Conservation (phyloP, 1,140 invertebrate genomes). For the Drosophila kepulauana region DNA sequence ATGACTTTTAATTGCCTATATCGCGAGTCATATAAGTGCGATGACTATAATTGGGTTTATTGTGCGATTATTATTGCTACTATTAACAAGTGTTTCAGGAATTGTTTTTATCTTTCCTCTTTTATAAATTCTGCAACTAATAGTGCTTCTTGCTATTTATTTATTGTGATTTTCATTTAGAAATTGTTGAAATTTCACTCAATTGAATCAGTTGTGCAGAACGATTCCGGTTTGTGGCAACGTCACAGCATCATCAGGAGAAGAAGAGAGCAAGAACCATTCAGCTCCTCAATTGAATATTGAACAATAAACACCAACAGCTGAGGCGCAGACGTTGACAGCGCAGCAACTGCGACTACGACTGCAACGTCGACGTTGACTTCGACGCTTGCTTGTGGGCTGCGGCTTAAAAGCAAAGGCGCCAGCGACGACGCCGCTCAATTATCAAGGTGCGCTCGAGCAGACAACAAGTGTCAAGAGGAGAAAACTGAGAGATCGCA, state of each 20-base stretch:
- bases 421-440: constrained; percentile 44
- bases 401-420: constrained; percentile 55
- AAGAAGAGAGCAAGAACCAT: constrained; percentile 13
- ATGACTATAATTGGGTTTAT: constrained; percentile 13
- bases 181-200: constrained; percentile 50
- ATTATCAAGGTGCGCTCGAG: constrained; percentile 52
- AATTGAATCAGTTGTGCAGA: constrained; percentile 66
- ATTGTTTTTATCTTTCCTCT: constrained; percentile 7
- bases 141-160: not conserved
- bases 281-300: constrained; percentile 64
- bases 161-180: constrained; percentile 11
- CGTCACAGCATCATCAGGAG: not conserved
- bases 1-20: constrained; percentile 10
- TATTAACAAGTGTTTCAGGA: not conserved
- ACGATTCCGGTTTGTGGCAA: constrained; percentile 59
- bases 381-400: not conserved
- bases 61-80: not conserved
- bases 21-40: constrained; percentile 7
- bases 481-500: not conserved
- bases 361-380: constrained; percentile 15
- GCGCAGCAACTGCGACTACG: not conserved
- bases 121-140: not conserved
- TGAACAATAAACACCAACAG: constrained; percentile 65
- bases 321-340: constrained; percentile 5
- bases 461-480: constrained; percentile 46